A percentile compares a stretch with the other conserved stretches of the same genome.
Conservation (phyloP, 2,113 vertebrate species). For the Bagarius yarrelli region DNA sequence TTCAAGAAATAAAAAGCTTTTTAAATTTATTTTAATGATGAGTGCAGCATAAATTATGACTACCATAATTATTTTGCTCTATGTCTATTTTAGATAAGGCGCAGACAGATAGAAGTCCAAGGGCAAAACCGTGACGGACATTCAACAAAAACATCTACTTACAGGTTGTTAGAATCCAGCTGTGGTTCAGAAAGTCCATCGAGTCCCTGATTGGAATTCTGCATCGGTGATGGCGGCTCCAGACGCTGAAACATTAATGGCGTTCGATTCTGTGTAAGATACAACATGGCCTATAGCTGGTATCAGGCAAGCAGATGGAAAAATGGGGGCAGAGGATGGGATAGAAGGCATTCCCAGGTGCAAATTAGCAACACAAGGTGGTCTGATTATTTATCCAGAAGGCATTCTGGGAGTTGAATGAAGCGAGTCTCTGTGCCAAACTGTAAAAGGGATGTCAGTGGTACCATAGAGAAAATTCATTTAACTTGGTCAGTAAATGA, state of each 20-base stretch:
- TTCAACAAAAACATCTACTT: constrained; percentile 64
- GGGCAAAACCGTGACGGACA: background rate
- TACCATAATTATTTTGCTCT: background rate
- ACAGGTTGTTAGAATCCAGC: constrained; percentile 75
- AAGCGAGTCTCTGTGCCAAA: constrained; percentile 44
- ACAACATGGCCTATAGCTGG: constrained; percentile 76
- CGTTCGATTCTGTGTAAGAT: constrained; percentile 88
- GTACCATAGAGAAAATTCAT: constrained; percentile 53
- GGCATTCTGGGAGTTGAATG: constrained; percentile 54
- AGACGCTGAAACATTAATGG: constrained; percentile 97
- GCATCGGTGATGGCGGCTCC: constrained; percentile 85
- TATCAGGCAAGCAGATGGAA: constrained; percentile 78
- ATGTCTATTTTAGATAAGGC: background rate
- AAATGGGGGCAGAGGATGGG: constrained; percentile 61
- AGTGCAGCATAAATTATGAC: background rate
- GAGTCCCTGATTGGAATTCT: constrained; percentile 79
- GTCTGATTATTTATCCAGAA: constrained; percentile 51
- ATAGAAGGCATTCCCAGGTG: constrained; percentile 60
- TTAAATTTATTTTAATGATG: background rate
- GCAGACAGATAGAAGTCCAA: background rate
- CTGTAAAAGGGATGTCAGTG: constrained; percentile 46
- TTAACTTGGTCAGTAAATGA: constrained; percentile 55
- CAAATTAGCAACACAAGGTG: constrained; percentile 47
- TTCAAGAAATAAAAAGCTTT: background rate
- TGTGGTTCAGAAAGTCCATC: constrained; percentile 78